Percentiles rank a stretch among this genome's conserved stretches.
Conservation (phyloP, 1,140 invertebrate genomes). For the Apocrypta bakeri region DNA sequence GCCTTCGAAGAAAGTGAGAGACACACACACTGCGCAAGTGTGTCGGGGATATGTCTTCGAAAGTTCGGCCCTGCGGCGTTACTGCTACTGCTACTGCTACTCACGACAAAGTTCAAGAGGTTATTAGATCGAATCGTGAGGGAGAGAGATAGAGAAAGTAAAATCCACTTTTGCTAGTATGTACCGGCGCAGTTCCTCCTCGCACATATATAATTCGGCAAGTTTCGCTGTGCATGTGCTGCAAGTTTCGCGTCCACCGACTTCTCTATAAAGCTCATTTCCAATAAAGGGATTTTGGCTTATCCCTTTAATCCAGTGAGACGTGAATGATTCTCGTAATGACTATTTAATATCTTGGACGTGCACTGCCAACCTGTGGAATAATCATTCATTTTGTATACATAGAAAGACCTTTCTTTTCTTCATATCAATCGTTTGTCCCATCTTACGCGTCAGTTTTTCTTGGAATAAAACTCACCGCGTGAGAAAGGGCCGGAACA, state of each 20-base stretch:
- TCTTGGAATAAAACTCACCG: too few relatives aligned
- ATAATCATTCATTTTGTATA: too few relatives aligned
- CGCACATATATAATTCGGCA: constrained; percentile 3
- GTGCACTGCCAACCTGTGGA: too few relatives aligned
- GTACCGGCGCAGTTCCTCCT: background rate
- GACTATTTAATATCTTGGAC: too few relatives aligned
- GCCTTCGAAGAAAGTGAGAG: too few relatives aligned
- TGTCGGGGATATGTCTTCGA: background rate
- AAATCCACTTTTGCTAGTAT: background rate
- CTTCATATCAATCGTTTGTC: too few relatives aligned
- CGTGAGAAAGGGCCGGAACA: too few relatives aligned
- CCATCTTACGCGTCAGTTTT: too few relatives aligned
- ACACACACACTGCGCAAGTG: too few relatives aligned
- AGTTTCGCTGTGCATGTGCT: background rate
- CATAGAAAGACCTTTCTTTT: too few relatives aligned
- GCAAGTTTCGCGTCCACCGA: background rate
- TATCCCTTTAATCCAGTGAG: background rate
- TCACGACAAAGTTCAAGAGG: background rate
- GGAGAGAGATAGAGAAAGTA: background rate
- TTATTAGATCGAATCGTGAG: constrained; percentile 25
- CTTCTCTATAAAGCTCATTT: background rate
- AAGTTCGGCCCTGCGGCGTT: constrained; percentile 10
- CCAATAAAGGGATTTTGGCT: background rate
- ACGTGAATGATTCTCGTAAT: background rate
- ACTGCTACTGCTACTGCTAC: background rate